Base-by-base conservation (phyloP, 2,888 invertebrate genomes). In the Keiferia lycopersicella region DNA sequence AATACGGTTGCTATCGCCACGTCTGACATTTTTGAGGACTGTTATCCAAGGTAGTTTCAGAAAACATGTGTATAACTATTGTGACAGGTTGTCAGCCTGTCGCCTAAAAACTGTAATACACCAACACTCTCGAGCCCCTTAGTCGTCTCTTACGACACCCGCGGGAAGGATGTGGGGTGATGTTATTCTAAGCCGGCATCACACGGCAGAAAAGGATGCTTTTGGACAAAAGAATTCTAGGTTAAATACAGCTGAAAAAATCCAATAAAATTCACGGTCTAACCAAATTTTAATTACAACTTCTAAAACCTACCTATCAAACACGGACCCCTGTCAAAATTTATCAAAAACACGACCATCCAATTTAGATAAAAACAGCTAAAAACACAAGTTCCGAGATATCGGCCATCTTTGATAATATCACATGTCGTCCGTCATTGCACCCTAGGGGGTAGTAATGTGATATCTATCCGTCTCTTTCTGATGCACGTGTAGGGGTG, bases 361-460 rank as follows among this genome's bases (percentile, higher is more conserved):
- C 41, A 41, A 41, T 41, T 41, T 41, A 41, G 41, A 41, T 41
- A 41, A 41, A 51, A 51, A 51, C 22, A 7, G 20, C 51, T 20
- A 51, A 51, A n/a, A 51, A 51, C 51, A 51, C 51, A 51, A 51
- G 51, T 12, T 51, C 10, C 20, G 6, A 20, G 48, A 51, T 41
- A 41, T 41, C 41, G 14, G 41, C 14, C 12, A 41, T 41, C 41
- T 12, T 14, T 41, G 51, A 51, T 51, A 51, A 22, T 20, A 51
- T 51, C 51, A 20, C 20, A 12, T 51, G 51, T 51, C 51, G 20
- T 20, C 7, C 51, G 22, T 51, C 51, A 51, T 20, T 20, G 3
- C 51, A 51, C 51, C 51, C 18, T 50, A 50, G 48, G 48, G 48
- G 51, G 51, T 51, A 41, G 41, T 41, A 41, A 41, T 41, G 14